Evolutionary conservation across 2,888 invertebrate species (phyloP), one percentile per base, ranked within the genome.

Genomic region (Eupeodes latifasciatus): DNA sequence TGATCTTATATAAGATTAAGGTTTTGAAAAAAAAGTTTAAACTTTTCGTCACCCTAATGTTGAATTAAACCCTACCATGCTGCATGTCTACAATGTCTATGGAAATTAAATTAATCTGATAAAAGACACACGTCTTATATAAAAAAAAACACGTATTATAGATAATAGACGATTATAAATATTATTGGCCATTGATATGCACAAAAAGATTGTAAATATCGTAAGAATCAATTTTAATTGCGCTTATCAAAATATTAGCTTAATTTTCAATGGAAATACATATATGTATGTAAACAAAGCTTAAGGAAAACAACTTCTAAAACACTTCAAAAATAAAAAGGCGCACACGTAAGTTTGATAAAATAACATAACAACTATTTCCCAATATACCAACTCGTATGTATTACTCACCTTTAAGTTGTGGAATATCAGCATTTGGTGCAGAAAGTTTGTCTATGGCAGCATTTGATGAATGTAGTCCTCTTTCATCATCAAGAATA

Each of bases 351-450:
- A 14, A 11, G n/a, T 1, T 4, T 57, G 7, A 34, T 40, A 55
- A 55, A 44, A 55, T 1, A 69, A 40, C 34, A 19, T 5, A 0
- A 49, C 12, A 27, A 27, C 27, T 27, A 27, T 27, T 27, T 27
- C 27, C 2, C 27, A 27, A 27, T 27, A 27, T 27, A 27, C 27
- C 27, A 27, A 40, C 40, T 1, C 9, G 4, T 9, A 40, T 40
- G 40, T 40, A 40, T 55, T 14, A 64, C 77, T 83, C 86, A 93
- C 93, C 92, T 92, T 93, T 94, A 5, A 94, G 89, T 82, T 91
- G 92, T 10, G 94, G 94, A 71, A 94, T 91, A 44, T 93, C 92
- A 6, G 89, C 90, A 0, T 90, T 91, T 2, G 91, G 90, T 0
- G 90, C 87, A 44, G 91, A 90, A 19, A 6, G 59, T 47, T 89